Base-by-base conservation (phyloP, 2,888 invertebrate genomes). In the Chrysolina haemoptera region DNA sequence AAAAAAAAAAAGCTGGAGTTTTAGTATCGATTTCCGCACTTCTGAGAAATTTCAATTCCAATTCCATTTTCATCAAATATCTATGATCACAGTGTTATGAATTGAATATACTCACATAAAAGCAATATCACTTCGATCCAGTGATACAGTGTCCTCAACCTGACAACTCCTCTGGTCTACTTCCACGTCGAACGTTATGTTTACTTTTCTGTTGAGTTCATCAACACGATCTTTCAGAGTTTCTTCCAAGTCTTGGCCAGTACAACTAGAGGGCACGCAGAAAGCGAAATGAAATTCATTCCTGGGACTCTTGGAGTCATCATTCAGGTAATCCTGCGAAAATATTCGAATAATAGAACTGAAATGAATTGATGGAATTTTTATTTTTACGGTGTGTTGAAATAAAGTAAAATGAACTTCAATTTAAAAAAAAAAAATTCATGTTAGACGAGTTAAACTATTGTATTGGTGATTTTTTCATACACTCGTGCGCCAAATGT, bases 221-320 rank as follows among this genome's bases (percentile, higher is more conserved):
- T 59, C 43, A 14, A 81, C 69, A 16, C 79, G 68, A 35, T 78
- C 70, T 35, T 81, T 71, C 20, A 85, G 68, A 41, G 79, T 77
- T 16, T 85, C 82, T 27, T 88, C 87, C n/a, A 92, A 89, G 9
- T 91, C 90, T 6, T 85, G 82, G 1, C 89, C 87, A 27, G 88
- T 86, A 79, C 92, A 92, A 0, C 90, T 88, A 55, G 90, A 90
- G 14, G 92, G 92, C 14, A 92, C 88, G 81, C 92, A 92, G 0
- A 91, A 90, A 1, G 91, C 91, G 90, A 92, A 92, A 70, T 90
- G 90, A 0, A 91, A 80, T 68, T 85, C 81, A 77, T 83, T 83
- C 46, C 83, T 72, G 1, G 79, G 74, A 40, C 50, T 76, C 16
- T 72, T 75, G 12, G 73, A 64, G 2, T 70, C 66, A 40, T 79